Evolutionary conservation across 2,113 vertebrate species (phyloP).

Genomic region (Tricholaema leucomelas): DNA sequence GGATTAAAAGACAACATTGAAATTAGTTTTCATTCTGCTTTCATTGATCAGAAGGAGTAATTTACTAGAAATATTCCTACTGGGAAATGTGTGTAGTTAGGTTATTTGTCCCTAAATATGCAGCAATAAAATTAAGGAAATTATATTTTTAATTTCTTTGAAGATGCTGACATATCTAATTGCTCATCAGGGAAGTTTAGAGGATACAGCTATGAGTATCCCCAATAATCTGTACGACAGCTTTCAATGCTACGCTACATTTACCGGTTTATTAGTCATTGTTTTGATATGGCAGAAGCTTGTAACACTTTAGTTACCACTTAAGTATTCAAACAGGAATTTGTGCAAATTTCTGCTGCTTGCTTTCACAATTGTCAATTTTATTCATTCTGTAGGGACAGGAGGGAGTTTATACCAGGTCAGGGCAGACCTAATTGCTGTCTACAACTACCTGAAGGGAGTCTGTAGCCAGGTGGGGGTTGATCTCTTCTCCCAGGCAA

Average conservation of each 20-base stretch:
- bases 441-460: no score
- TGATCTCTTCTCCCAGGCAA: no score
- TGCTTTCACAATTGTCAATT: rapidly evolving
- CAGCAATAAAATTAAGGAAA: conserved; percentile 25
- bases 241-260: neutral
- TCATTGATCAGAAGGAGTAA: neutral
- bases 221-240: neutral
- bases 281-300: neutral
- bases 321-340: neutral
- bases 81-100: neutral
- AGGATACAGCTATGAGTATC: neutral
- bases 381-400: neutral
- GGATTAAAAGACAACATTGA: neutral
- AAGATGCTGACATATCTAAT: neutral
- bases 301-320: neutral
- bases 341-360: neutral
- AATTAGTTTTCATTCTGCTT: conserved; percentile 21
- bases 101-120: conserved; percentile 3
- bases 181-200: neutral
- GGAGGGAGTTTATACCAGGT: neutral
- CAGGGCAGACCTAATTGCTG: no score
- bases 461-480: no score
- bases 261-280: neutral
- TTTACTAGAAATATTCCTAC: neutral
- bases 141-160: neutral